phyloP scores from a whole-genome alignment of 2,888 invertebrate species.

The Thymelicus lineola region DNA sequence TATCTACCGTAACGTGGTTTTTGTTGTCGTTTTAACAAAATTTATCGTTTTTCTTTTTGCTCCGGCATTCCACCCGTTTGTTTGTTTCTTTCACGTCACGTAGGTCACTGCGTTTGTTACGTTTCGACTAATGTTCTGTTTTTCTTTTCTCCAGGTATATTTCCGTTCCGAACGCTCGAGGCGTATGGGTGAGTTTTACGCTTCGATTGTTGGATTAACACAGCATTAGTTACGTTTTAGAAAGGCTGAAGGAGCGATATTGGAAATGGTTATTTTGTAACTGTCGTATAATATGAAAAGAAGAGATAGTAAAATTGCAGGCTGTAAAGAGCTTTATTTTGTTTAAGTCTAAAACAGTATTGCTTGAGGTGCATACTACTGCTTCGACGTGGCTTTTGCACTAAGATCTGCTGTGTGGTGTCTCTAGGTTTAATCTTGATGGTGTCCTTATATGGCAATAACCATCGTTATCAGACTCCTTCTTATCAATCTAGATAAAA shows the following conservation, averaged over 20 bases:
- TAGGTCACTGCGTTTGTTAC: constrained; percentile 64
- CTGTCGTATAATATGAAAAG: not conserved
- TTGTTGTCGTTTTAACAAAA: constrained; percentile 72
- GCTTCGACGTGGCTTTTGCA: too few species aligned
- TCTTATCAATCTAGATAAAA: too few species aligned
- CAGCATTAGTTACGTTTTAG: constrained; percentile 4
- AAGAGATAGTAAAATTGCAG: not conserved
- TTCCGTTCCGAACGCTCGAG: constrained; percentile 28
- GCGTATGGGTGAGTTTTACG: constrained; percentile 16
- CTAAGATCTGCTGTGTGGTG: too few species aligned
- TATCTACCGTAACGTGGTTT: constrained; percentile 58
- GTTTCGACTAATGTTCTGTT: constrained; percentile 51
- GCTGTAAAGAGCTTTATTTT: too few species aligned
- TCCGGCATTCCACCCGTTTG: constrained; percentile 53
- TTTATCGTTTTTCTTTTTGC: constrained; percentile 76
- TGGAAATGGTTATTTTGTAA: not conserved
- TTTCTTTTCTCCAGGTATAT: constrained; percentile 48
- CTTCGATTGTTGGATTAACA: constrained; percentile 1
- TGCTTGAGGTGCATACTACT: too few species aligned
- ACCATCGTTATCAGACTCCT: too few species aligned
- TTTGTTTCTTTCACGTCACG: constrained; percentile 60
- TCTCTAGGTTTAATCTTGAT: too few species aligned
- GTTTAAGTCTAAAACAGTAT: too few species aligned
- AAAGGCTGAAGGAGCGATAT: not conserved
- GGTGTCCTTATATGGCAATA: too few species aligned